Conservation (phyloP, 30 jellyfish, hydroid and myxozoan genomes). For the Aurelia aurita complex sp. Pacific region DNA sequence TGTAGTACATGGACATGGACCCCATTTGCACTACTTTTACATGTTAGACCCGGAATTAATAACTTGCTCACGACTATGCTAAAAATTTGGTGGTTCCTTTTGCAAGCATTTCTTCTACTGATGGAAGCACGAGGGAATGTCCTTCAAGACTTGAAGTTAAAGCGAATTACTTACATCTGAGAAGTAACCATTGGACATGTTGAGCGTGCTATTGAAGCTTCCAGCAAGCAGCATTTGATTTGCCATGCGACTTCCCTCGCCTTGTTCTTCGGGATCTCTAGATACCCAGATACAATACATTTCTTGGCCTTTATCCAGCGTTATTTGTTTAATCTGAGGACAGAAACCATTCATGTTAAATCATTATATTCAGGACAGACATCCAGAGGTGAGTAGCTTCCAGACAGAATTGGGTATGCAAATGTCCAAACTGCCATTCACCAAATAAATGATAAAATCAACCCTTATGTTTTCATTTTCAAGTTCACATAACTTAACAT, state of each 20-base stretch:
- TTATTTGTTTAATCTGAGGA: slow-evolving; percentile 61
- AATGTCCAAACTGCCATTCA: no score
- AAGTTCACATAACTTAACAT: no score
- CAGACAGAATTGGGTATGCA: no score
- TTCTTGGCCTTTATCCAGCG: slow-evolving; percentile 64
- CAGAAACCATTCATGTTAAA: no score
- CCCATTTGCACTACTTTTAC: no score
- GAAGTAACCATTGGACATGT: slow-evolving; percentile 80
- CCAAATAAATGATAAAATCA: no score
- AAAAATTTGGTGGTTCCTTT: not conserved
- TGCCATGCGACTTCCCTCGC: slow-evolving; percentile 59
- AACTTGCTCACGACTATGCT: no score
- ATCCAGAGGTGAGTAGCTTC: no score
- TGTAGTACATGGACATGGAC: no score
- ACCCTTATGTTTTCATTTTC: no score
- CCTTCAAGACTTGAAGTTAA: not conserved
- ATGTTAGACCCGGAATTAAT: no score
- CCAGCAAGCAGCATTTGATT: slow-evolving; percentile 68
- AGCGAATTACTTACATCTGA: slow-evolving; percentile 69
- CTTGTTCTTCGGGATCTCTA: slow-evolving; percentile 95
- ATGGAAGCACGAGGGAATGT: not conserved
- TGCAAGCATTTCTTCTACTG: not conserved
- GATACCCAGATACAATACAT: slow-evolving; percentile 93
- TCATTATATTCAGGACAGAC: no score
- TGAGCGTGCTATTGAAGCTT: slow-evolving; percentile 83